phyloP scores from a whole-genome alignment of 2,797 vertebrate species.

The Mormyrops boulengeri region DNA sequence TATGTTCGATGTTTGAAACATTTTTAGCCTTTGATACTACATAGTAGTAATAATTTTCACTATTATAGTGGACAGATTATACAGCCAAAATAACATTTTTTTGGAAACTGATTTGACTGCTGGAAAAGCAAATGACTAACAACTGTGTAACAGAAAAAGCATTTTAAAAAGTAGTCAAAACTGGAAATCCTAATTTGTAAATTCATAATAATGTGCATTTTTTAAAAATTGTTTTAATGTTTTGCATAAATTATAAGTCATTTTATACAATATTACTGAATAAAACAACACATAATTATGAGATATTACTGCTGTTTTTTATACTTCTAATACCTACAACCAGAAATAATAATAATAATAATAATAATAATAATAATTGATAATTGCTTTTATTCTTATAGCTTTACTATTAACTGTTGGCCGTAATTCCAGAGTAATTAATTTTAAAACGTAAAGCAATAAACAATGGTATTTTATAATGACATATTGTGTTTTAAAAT shows the following conservation, averaged over 20 bases:
- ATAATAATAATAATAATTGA: no score
- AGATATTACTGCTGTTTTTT: not conserved
- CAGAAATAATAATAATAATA: not conserved
- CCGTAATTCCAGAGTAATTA: not conserved
- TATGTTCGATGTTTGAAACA: not conserved
- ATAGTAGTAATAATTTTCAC: not conserved
- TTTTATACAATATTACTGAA: not conserved
- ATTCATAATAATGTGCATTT: not conserved
- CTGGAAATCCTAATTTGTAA: not conserved
- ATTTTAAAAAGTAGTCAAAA: not conserved
- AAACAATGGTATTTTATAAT: not conserved
- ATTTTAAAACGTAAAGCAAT: not conserved
- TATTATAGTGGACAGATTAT: not conserved
- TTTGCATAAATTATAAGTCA: not conserved
- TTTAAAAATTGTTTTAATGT: not conserved
- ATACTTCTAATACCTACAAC: not conserved
- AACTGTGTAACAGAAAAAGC: not conserved
- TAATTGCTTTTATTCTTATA: not conserved
- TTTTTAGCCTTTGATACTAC: not conserved
- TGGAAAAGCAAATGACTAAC: not conserved
- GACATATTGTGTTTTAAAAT: not conserved
- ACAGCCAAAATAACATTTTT: not conserved
- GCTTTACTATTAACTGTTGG: not conserved
- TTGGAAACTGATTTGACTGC: not conserved
- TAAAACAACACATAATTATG: not conserved